phyloP scores from a whole-genome alignment of 2,113 vertebrate species.

The Reinhardtius hippoglossoides region DNA sequence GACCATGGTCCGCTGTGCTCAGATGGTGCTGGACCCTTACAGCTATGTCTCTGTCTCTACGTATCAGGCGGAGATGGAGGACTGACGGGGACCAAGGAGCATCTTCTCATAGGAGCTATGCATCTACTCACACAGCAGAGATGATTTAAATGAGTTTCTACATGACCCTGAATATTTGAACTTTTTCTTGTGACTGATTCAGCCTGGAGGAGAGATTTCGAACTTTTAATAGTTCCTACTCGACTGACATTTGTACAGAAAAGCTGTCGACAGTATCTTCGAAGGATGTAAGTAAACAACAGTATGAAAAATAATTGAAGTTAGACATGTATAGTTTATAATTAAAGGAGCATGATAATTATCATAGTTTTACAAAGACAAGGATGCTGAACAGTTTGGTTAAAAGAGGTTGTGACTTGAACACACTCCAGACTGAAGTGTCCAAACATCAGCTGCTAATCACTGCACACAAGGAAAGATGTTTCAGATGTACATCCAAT shows the following conservation, averaged over 20 bases:
- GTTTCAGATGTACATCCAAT: too few relatives aligned
- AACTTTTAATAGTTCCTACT: background rate
- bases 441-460: too few relatives aligned
- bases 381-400: too few relatives aligned
- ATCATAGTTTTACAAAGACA: background rate
- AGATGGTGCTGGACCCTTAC: slow-evolving; percentile 85
- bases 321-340: background rate
- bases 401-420: too few relatives aligned
- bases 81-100: too few relatives aligned
- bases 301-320: too few relatives aligned
- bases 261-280: background rate
- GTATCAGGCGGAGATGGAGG: slow-evolving; percentile 74
- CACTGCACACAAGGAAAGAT: too few relatives aligned
- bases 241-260: background rate
- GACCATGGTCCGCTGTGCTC: slow-evolving; percentile 82
- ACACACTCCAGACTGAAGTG: too few relatives aligned
- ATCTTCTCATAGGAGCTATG: background rate
- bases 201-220: background rate
- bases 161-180: background rate
- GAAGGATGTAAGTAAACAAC: slow-evolving; percentile 25
- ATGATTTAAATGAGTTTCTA: background rate
- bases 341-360: background rate
- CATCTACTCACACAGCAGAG: background rate
- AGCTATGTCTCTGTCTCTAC: slow-evolving; percentile 73
- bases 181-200: background rate